Evolutionary conservation across 1,140 invertebrate species (phyloP).

Genomic region (Bombyx mandarina): DNA sequence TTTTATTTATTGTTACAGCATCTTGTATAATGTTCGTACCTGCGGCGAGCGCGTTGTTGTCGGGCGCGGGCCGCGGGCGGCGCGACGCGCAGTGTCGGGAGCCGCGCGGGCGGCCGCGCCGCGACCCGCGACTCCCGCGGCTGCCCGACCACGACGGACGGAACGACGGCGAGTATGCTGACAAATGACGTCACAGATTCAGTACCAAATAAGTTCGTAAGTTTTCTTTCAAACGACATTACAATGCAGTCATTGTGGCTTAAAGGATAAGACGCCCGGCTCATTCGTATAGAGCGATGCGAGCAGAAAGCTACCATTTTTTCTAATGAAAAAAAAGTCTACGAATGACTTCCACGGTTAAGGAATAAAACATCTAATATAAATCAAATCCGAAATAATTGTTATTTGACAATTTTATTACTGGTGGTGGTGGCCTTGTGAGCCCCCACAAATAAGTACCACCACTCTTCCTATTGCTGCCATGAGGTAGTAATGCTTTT

Average conservation of each 20-base stretch:
- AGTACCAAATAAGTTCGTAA: neutral
- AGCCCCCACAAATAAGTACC: too few relatives aligned
- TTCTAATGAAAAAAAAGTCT: too few relatives aligned
- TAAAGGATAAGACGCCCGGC: too few relatives aligned
- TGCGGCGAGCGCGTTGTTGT: neutral
- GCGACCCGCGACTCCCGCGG: conserved; percentile 70
- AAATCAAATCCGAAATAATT: too few relatives aligned
- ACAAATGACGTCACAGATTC: neutral
- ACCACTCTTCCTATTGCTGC: too few relatives aligned
- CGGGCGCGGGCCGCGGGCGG: conserved; percentile 11
- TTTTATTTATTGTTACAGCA: neutral
- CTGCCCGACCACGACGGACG: conserved; percentile 63
- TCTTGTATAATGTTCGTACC: neutral
- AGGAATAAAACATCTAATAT: too few relatives aligned
- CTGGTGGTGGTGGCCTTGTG: too few relatives aligned
- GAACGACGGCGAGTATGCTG: conserved; percentile 31
- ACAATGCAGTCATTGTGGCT: neutral
- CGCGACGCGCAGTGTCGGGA: conserved; percentile 66
- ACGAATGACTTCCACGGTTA: too few relatives aligned
- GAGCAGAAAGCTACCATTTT: too few relatives aligned
- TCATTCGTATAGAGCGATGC: too few relatives aligned
- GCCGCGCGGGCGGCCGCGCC: conserved; percentile 78
- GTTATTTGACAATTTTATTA: too few relatives aligned
- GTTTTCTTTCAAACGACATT: neutral
- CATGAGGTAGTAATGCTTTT: too few relatives aligned